Conservation (phyloP, 2,797 vertebrate genomes). For the Brachymystax lenok region DNA sequence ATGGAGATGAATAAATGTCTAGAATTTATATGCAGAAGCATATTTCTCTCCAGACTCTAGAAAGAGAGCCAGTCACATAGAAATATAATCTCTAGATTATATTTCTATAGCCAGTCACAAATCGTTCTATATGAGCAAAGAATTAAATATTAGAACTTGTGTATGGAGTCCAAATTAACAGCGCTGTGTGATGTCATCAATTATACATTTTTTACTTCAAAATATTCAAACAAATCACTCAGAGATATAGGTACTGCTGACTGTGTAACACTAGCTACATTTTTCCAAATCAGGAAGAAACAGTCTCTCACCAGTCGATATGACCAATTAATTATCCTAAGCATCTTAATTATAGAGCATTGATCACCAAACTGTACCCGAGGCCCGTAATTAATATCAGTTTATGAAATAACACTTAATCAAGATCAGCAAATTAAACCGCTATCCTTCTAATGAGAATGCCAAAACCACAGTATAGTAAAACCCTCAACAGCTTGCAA, state of each 20-base stretch:
- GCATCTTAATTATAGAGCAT: conserved; percentile 8
- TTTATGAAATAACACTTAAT: not conserved
- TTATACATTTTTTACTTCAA: no score
- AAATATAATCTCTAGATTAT: not conserved
- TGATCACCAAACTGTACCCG: not conserved
- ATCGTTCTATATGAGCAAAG: not conserved
- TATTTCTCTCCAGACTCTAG: not conserved
- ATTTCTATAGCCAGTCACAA: not conserved
- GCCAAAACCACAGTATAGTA: not conserved
- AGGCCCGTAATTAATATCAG: not conserved
- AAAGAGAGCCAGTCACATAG: not conserved
- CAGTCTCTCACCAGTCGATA: not conserved
- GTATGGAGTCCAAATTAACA: not conserved
- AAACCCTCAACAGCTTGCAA: not conserved
- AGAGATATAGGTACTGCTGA: not conserved
- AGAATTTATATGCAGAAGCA: not conserved
- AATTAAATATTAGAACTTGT: not conserved
- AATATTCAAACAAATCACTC: not conserved
- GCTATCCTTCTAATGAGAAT: not conserved
- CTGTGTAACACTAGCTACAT: not conserved
- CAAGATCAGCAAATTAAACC: not conserved
- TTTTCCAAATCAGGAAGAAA: no score
- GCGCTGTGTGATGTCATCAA: not conserved
- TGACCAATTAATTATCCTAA: not conserved
- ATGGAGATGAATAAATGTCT: not conserved